A percentile compares a stretch with the other conserved stretches of the same genome.
Evolutionary conservation across 2,113 vertebrate genomes (phyloP).

Genomic region (Pteronura brasiliensis): DNA sequence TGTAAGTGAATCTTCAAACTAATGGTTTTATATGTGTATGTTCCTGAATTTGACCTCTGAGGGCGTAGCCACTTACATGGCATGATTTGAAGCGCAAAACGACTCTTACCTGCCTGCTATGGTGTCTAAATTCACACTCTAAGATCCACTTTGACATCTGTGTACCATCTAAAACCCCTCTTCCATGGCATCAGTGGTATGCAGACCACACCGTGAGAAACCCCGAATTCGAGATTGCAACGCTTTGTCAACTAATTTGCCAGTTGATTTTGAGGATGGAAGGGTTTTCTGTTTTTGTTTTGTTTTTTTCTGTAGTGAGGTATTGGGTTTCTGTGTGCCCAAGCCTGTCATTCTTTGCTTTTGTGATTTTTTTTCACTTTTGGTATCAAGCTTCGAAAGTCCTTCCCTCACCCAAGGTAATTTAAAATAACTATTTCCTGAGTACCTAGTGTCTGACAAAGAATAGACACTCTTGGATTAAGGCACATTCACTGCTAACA

Average conservation of each 20-base stretch:
- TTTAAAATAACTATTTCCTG: conserved; percentile 65
- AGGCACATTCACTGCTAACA: conserved; percentile 42
- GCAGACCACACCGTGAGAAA: conserved; percentile 54
- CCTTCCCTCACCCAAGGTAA: conserved; percentile 42
- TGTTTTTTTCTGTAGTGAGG: conserved; percentile 16
- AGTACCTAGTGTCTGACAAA: conserved; percentile 59
- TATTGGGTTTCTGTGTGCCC: conserved; percentile 64
- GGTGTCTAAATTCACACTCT: background rate
- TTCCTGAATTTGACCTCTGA: conserved; percentile 39
- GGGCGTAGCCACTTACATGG: background rate
- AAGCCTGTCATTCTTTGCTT: conserved; percentile 65
- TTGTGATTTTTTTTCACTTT: conserved; percentile 65
- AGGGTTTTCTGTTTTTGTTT: background rate
- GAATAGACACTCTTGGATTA: conserved; percentile 54
- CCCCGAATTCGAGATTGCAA: conserved; percentile 41
- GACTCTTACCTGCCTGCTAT: background rate
- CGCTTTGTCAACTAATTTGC: conserved; percentile 67
- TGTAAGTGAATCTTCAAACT: background rate
- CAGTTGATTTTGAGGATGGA: conserved; percentile 60
- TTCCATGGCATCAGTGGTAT: conserved; percentile 25
- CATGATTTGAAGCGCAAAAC: background rate
- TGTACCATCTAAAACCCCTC: background rate
- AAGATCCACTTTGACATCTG: conserved; percentile 20
- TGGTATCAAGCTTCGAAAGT: conserved; percentile 56
- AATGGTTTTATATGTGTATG: conserved; percentile 23